Percentiles rank a stretch among this genome's conserved stretches.
phyloP scores from a whole-genome alignment of 2,113 vertebrate species.

The Oncorhynchus kisutch region DNA sequence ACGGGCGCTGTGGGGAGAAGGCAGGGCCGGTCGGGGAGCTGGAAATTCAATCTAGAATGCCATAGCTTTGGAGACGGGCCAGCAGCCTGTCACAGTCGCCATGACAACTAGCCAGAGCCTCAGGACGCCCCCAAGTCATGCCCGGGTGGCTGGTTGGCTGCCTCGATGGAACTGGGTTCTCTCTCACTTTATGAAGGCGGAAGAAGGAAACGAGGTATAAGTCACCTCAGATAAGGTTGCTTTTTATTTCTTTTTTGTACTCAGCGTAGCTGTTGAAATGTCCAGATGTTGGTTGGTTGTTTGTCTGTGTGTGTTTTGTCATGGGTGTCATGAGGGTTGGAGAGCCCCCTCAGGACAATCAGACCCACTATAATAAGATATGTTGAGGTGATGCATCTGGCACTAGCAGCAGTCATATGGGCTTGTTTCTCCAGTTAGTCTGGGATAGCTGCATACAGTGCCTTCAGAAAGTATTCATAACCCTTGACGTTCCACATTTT shows the following conservation, averaged over 20 bases:
- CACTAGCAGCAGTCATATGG: constrained; percentile 37
- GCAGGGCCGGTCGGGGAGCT: constrained; percentile 39
- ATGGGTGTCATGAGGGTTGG: constrained; percentile 49
- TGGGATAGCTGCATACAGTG: constrained; percentile 11
- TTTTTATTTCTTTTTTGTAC: neutral
- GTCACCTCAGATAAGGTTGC: too few species aligned
- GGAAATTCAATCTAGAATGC: constrained; percentile 76
- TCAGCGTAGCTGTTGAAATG: constrained; percentile 26
- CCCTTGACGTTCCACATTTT: too few species aligned
- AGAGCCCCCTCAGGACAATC: constrained; percentile 14
- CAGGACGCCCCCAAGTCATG: constrained; percentile 62
- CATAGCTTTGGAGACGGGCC: constrained; percentile 74
- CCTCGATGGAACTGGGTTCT: constrained; percentile 19
- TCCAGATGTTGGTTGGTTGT: constrained; percentile 14
- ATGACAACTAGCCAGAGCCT: constrained; percentile 61
- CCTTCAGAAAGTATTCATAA: too few species aligned
- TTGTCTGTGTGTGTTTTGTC: constrained; percentile 56
- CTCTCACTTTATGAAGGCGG: constrained; percentile 22
- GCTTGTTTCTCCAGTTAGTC: constrained; percentile 37
- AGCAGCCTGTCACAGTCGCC: constrained; percentile 73
- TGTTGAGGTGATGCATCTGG: constrained; percentile 34
- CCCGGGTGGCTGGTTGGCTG: constrained; percentile 39
- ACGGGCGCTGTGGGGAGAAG: constrained; percentile 50
- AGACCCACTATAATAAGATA: constrained; percentile 28
- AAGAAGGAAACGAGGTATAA: neutral